Conservation (phyloP, 2,797 vertebrate species). For the Coregonus ussuriensis region DNA sequence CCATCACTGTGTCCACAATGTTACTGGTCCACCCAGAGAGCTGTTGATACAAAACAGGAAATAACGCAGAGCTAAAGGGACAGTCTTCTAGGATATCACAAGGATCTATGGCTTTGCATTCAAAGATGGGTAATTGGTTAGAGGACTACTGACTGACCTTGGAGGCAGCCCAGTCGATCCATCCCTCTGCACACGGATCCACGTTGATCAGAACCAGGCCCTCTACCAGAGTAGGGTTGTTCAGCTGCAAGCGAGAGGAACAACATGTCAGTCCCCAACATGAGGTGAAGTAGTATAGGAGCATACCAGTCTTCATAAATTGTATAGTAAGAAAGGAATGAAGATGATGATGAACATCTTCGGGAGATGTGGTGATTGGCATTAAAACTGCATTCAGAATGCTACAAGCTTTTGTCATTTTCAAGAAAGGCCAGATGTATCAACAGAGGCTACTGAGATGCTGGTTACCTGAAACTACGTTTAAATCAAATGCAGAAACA, state of each 20-base stretch:
- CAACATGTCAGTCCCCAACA: slow-evolving; percentile 13
- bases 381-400: neutral
- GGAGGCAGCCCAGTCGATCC: slow-evolving; percentile 98
- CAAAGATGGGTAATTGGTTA: no score
- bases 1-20: slow-evolving; percentile 91
- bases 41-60: slow-evolving; percentile 64
- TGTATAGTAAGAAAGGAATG: neutral
- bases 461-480: slow-evolving; percentile 13
- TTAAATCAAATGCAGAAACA: slow-evolving; percentile 41
- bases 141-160: slow-evolving; percentile 77
- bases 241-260: slow-evolving; percentile 77
- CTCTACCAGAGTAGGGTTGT: slow-evolving; percentile 87
- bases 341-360: neutral
- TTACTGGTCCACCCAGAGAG: slow-evolving; percentile 95
- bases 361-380: neutral
- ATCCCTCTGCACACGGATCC: slow-evolving; percentile 95
- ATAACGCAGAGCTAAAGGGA: neutral
- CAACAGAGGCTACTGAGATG: slow-evolving; percentile 46
- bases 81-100: neutral
- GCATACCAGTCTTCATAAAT: neutral
- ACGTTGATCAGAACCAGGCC: slow-evolving; percentile 93
- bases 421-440: slow-evolving; percentile 15
- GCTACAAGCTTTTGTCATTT: neutral
- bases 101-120: neutral
- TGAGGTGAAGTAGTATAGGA: neutral